Conservation (phyloP, 2,113 vertebrate species). For the Empidonax traillii region DNA sequence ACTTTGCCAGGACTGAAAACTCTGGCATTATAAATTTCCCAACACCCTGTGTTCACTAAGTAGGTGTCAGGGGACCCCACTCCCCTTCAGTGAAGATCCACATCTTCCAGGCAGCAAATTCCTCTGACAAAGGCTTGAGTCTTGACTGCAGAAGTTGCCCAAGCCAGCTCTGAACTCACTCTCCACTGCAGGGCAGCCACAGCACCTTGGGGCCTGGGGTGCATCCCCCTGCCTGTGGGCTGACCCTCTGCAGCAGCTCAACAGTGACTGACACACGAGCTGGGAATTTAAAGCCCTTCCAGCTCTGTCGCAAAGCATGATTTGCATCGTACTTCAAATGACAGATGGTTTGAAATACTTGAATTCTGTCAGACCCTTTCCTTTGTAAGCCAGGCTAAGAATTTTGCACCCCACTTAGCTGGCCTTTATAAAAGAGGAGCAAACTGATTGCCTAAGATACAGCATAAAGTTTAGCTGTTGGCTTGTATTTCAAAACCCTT, state of each 20-base stretch:
- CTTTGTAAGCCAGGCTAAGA: background rate
- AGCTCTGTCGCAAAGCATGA: background rate
- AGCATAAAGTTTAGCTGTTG: background rate
- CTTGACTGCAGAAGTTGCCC: background rate
- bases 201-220: accelerated
- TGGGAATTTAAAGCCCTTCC: background rate
- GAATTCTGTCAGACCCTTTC: background rate
- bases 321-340: background rate
- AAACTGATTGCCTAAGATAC: background rate
- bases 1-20: background rate
- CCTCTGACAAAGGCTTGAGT: background rate
- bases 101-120: background rate
- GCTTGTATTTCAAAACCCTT: background rate
- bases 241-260: background rate
- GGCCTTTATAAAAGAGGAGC: background rate
- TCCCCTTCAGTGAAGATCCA: background rate
- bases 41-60: background rate
- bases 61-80: background rate
- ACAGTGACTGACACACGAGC: accelerated
- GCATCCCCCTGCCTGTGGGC: accelerated
- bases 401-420: background rate
- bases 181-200: background rate
- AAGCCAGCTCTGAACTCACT: background rate
- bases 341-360: background rate
- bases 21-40: background rate